These are phyloP conservation scores for Styela plicata DNA, from an alignment of 23 tunicate genomes.

Conservation along the genomic window DNA sequence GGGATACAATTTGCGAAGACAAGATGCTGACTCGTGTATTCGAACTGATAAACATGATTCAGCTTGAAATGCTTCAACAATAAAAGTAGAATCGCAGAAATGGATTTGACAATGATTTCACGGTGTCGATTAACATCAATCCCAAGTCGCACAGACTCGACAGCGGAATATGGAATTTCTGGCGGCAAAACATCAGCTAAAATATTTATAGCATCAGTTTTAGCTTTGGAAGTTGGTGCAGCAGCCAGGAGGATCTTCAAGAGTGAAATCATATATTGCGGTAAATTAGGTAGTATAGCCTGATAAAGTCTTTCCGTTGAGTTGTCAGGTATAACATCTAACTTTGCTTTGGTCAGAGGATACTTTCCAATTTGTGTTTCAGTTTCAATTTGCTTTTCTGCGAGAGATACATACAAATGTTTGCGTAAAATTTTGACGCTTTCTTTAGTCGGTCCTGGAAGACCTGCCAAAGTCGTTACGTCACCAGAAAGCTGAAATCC, in stretches of 20 bases:
- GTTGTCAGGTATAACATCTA: slow-evolving; percentile 58
- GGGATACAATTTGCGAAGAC: slow-evolving; percentile 98
- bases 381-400: slow-evolving; percentile 51
- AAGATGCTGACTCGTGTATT: slow-evolving; percentile 90
- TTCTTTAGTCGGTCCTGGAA: slow-evolving; percentile 94
- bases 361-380: slow-evolving; percentile 63
- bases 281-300: slow-evolving; percentile 74
- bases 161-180: slow-evolving; percentile 68
- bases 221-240: slow-evolving; percentile 89
- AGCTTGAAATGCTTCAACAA: slow-evolving; percentile 92
- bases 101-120: slow-evolving; percentile 82
- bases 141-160: slow-evolving; percentile 58
- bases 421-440: slow-evolving; percentile 61
- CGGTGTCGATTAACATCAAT: slow-evolving; percentile 89
- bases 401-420: slow-evolving; percentile 67
- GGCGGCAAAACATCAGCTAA: slow-evolving; percentile 83
- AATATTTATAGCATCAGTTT: slow-evolving; percentile 78
- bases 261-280: slow-evolving; percentile 94
- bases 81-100: slow-evolving; percentile 75
- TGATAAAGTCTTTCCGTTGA: slow-evolving; percentile 82
- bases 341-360: slow-evolving; percentile 68
- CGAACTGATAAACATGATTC: slow-evolving; percentile 91
- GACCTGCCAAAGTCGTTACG: slow-evolving; percentile 76
- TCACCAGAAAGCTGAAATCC: slow-evolving; percentile 69
- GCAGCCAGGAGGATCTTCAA: slow-evolving; percentile 98